Evolutionary conservation across 2,113 vertebrate genomes (phyloP).

Genomic region (Pachypanchax playfairii): DNA sequence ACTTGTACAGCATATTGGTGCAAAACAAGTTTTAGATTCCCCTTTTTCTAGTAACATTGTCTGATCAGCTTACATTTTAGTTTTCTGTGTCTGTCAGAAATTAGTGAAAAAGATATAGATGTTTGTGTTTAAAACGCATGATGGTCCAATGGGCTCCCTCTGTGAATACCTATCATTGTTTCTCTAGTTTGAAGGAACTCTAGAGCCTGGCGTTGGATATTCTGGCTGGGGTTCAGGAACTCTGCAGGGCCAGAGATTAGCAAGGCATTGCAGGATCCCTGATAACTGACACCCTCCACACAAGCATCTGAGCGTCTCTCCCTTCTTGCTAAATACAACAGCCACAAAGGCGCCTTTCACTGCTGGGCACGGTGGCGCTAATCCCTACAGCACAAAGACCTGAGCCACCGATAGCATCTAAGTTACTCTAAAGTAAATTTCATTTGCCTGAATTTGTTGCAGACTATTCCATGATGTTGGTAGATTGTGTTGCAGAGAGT

Average conservation of each 20-base stretch:
- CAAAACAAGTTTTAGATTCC: no score
- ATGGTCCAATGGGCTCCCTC: slow-evolving; percentile 59
- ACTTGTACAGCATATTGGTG: no score
- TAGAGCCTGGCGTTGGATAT: slow-evolving; percentile 61
- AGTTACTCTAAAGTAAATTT: slow-evolving; percentile 78
- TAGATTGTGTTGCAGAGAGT: slow-evolving; percentile 50
- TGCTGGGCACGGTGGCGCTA: slow-evolving; percentile 64
- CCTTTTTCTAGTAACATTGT: no score
- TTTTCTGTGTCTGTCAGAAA: no score
- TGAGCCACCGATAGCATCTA: slow-evolving; percentile 76
- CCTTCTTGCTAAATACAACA: slow-evolving; percentile 68
- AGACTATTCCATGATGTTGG: slow-evolving; percentile 59
- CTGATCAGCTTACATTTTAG: no score
- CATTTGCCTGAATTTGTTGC: slow-evolving; percentile 72
- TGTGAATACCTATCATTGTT: slow-evolving; percentile 79
- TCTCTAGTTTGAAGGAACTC: slow-evolving; percentile 60
- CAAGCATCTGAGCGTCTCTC: slow-evolving; percentile 72
- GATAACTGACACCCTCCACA: slow-evolving; percentile 80
- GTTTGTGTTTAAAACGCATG: no score
- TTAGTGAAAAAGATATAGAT: no score
- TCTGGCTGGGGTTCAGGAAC: slow-evolving; percentile 78
- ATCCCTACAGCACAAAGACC: slow-evolving; percentile 76
- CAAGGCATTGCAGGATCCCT: slow-evolving; percentile 76
- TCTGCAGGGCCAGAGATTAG: slow-evolving; percentile 75
- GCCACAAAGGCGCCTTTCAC: slow-evolving; percentile 77